These are phyloP conservation scores for Corapipo altera DNA, from an alignment of 2,113 vertebrate genomes.

Conservation along the genomic window DNA sequence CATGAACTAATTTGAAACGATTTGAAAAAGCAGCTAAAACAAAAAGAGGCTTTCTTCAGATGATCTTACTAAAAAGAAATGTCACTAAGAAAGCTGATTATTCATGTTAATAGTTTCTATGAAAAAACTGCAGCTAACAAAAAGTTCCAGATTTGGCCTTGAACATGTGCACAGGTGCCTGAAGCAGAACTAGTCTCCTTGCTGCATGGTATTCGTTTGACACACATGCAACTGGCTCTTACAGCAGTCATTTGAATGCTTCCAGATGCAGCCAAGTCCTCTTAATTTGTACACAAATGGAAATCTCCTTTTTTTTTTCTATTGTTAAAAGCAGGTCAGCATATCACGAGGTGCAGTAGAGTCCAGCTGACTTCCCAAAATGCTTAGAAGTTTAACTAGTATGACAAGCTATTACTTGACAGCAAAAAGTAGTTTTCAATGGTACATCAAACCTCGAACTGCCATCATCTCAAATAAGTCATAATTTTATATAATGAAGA, in stretches of 20 bases:
- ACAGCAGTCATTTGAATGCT: neutral
- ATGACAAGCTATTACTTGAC: neutral
- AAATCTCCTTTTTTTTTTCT: constrained; percentile 11
- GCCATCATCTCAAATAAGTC: neutral
- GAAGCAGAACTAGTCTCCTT: neutral
- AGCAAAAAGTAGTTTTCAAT: neutral
- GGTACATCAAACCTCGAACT: neutral
- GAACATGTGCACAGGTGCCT: neutral
- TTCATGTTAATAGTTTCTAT: neutral
- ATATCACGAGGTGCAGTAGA: neutral
- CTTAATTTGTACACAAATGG: neutral
- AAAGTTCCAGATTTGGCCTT: neutral
- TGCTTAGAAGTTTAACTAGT: neutral
- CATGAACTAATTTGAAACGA: constrained; percentile 23
- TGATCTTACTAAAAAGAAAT: neutral
- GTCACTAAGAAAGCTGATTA: neutral
- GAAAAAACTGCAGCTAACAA: neutral
- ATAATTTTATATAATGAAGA: neutral
- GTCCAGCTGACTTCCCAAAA: neutral
- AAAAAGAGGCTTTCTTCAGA: neutral
- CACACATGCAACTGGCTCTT: neutral
- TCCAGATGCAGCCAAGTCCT: neutral
- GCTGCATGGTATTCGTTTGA: neutral
- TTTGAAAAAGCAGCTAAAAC: constrained; percentile 15
- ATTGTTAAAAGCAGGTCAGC: constrained; percentile 18